Evolutionary conservation across 2,888 invertebrate species (phyloP).

Genomic region (Epinotia ramella): DNA sequence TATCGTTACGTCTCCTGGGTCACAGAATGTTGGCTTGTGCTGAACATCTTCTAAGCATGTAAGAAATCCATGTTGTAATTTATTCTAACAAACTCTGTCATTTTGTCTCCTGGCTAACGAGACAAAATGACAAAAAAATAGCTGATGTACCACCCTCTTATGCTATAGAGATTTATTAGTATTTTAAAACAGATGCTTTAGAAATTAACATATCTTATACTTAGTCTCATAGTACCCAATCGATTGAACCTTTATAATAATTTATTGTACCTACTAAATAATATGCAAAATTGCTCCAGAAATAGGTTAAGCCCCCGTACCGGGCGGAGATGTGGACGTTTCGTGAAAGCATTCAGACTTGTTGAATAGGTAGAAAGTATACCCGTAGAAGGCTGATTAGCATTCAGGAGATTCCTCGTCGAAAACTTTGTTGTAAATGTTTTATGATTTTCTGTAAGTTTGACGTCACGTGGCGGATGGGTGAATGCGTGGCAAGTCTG

Average conservation of each 20-base stretch:
- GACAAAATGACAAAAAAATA: too few species aligned
- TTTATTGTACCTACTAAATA: slow-evolving; percentile 25
- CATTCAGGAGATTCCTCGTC: slow-evolving; percentile 21
- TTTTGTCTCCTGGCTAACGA: too few species aligned
- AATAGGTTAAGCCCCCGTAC: slow-evolving; percentile 39
- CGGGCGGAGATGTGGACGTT: slow-evolving; percentile 32
- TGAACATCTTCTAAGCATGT: too few species aligned
- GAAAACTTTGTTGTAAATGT: background rate
- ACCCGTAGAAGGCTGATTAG: slow-evolving; percentile 12
- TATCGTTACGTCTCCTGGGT: too few species aligned
- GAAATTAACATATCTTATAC: too few species aligned
- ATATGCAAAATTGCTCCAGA: slow-evolving; percentile 33
- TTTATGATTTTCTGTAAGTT: background rate
- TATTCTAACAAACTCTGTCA: too few species aligned
- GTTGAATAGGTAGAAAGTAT: slow-evolving; percentile 23
- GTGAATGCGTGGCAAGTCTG: slow-evolving; percentile 3
- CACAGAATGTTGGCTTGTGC: too few species aligned
- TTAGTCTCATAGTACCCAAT: background rate
- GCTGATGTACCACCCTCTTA: too few species aligned
- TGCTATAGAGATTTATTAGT: too few species aligned
- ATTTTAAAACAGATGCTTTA: too few species aligned
- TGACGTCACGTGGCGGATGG: background rate
- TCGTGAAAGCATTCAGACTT: slow-evolving; percentile 34
- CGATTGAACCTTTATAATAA: slow-evolving; percentile 1
- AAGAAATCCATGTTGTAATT: too few species aligned